These are phyloP conservation scores for Carollia perspicillata DNA, from an alignment of 2,113 vertebrate species.

Conservation along the genomic window DNA sequence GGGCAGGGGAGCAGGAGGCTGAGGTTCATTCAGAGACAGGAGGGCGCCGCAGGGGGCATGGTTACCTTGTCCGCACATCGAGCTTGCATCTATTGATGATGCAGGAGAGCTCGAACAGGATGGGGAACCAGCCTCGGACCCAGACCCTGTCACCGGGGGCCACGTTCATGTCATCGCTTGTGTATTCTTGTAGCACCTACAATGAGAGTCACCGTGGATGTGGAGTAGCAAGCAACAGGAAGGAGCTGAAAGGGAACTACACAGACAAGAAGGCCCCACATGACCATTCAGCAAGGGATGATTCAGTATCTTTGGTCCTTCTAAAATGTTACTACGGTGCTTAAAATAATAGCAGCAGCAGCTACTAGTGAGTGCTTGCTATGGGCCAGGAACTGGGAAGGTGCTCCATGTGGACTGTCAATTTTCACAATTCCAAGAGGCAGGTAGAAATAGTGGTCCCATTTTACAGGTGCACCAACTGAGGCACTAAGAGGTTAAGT, in stretches of 20 bases:
- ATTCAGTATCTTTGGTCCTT: neutral
- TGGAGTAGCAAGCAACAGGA: neutral
- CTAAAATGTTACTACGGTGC: neutral
- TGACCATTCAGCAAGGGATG: neutral
- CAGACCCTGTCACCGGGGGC: slow-evolving; percentile 96
- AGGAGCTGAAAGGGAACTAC: neutral
- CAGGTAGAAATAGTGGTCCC: neutral
- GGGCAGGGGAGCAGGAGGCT: neutral
- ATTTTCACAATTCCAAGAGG: neutral
- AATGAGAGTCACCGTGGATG: neutral
- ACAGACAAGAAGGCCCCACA: neutral
- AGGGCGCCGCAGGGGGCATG: accelerated
- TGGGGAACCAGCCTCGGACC: slow-evolving; percentile 99
- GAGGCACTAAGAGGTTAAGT: neutral
- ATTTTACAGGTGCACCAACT: neutral
- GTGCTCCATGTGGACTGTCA: neutral
- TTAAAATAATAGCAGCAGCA: neutral
- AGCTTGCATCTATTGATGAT: slow-evolving; percentile 98
- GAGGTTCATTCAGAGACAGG: neutral
- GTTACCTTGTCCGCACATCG: slow-evolving; percentile 94
- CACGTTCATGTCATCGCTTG: slow-evolving; percentile 98
- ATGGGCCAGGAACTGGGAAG: neutral
- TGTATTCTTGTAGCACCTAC: slow-evolving; percentile 96
- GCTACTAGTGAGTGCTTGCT: neutral
- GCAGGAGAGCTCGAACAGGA: slow-evolving; percentile 97